A percentile compares a stretch with the other conserved stretches of the same genome.
phyloP scores from a whole-genome alignment of 2,888 invertebrate genomes.

The Resseliella maxima region DNA sequence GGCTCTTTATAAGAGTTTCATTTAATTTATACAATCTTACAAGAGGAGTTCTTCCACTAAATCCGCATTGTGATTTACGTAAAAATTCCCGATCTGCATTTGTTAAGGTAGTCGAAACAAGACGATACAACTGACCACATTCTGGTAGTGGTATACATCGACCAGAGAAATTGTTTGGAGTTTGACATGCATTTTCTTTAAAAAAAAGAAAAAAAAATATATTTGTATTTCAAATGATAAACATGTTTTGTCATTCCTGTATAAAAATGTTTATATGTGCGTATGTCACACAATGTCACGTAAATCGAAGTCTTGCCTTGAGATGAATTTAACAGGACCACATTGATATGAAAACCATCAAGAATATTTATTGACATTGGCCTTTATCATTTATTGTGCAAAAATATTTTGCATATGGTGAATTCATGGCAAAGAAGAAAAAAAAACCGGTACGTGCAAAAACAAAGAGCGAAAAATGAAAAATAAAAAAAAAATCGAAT shows the following conservation, averaged over 20 bases:
- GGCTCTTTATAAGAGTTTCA: background rate
- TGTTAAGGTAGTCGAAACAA: conserved; percentile 67
- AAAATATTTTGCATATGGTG: too few relatives aligned
- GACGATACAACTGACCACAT: conserved; percentile 64
- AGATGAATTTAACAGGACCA: too few relatives aligned
- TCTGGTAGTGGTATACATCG: conserved; percentile 63
- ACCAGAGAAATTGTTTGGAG: conserved; percentile 64
- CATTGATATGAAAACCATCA: too few relatives aligned
- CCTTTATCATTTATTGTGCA: too few relatives aligned
- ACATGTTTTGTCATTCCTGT: background rate
- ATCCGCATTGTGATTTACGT: conserved; percentile 73
- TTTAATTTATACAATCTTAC: background rate
- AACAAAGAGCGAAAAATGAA: too few relatives aligned
- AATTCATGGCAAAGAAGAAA: too few relatives aligned
- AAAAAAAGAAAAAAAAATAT: background rate
- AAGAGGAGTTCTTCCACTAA: background rate
- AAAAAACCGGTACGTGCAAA: too few relatives aligned
- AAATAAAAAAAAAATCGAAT: too few relatives aligned
- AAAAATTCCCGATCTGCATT: conserved; percentile 68
- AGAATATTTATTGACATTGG: too few relatives aligned
- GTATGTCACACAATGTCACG: background rate
- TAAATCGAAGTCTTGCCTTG: too few relatives aligned
- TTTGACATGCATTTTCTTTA: conserved; percentile 60
- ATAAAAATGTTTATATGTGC: background rate
- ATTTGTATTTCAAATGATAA: background rate